These are phyloP conservation scores for Bubalus kerabau DNA, from an alignment of 2,113 vertebrate genomes.

Conservation along the genomic window DNA sequence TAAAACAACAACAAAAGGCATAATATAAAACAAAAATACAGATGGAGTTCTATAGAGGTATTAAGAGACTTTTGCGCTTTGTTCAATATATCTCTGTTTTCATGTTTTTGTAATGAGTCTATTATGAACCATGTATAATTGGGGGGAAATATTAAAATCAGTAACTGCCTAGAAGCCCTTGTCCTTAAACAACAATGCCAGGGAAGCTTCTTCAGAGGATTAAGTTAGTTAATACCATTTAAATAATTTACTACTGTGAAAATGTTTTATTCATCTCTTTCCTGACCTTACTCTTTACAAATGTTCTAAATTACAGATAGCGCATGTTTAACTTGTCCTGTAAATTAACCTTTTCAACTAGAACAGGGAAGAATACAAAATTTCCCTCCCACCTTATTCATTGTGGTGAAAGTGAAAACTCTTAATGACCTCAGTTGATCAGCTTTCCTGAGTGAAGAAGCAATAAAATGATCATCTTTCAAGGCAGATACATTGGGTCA, in stretches of 20 bases:
- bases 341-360: neutral
- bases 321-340: neutral
- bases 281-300: neutral
- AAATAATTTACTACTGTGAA: neutral
- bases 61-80: neutral
- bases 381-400: neutral
- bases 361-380: neutral
- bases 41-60: neutral
- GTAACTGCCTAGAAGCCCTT: neutral
- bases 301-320: neutral
- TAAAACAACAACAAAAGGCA: neutral
- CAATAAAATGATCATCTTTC: neutral
- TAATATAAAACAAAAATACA: neutral
- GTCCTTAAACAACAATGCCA: neutral
- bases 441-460: neutral
- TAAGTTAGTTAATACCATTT: neutral
- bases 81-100: neutral
- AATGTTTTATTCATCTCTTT: slow-evolving; percentile 6
- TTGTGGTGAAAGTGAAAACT: neutral
- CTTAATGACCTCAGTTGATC: neutral
- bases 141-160: neutral
- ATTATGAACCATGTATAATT: neutral
- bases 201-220: neutral
- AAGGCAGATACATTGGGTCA: neutral
- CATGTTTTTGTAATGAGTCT: neutral